Conservation (phyloP, 2,888 invertebrate genomes). For the Cactoblastis cactorum region DNA sequence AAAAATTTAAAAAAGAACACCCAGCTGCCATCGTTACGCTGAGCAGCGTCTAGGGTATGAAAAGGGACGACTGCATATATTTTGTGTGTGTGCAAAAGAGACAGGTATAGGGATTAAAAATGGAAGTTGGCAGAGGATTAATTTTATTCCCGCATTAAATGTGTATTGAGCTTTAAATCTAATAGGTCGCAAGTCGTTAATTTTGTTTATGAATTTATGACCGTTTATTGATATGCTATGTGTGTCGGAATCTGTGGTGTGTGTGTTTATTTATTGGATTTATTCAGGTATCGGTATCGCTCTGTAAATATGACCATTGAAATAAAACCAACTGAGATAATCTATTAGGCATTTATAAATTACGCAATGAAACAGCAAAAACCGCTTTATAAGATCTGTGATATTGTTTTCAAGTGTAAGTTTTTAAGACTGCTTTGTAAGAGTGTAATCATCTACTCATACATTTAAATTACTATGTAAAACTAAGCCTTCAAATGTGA, state of each 20-base stretch:
- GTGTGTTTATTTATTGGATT: constrained; percentile 1
- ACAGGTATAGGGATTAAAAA: constrained; percentile 55
- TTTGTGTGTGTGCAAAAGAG: constrained; percentile 37
- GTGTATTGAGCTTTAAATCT: constrained; percentile 54
- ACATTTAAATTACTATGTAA: too few species aligned
- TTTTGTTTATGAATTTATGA: constrained; percentile 53
- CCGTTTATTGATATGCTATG: constrained; percentile 29
- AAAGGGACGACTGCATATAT: constrained; percentile 31
- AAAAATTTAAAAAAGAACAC: constrained; percentile 60
- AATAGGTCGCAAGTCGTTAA: constrained; percentile 55
- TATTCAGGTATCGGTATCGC: neutral
- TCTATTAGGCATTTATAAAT: too few species aligned
- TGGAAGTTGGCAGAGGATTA: constrained; percentile 54
- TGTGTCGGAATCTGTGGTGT: constrained; percentile 1
- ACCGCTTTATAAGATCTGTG: too few species aligned
- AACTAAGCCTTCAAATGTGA: too few species aligned
- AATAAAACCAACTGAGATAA: neutral
- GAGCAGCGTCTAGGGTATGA: constrained; percentile 42
- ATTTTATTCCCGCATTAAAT: constrained; percentile 67
- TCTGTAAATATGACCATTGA: neutral
- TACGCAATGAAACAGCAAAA: too few species aligned
- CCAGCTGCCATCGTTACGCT: constrained; percentile 73
- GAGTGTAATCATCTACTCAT: too few species aligned
- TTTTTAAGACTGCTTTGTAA: too few species aligned
- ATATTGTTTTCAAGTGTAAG: too few species aligned